Conservation (phyloP, 2,888 invertebrate genomes). For the Xylota segnis region DNA sequence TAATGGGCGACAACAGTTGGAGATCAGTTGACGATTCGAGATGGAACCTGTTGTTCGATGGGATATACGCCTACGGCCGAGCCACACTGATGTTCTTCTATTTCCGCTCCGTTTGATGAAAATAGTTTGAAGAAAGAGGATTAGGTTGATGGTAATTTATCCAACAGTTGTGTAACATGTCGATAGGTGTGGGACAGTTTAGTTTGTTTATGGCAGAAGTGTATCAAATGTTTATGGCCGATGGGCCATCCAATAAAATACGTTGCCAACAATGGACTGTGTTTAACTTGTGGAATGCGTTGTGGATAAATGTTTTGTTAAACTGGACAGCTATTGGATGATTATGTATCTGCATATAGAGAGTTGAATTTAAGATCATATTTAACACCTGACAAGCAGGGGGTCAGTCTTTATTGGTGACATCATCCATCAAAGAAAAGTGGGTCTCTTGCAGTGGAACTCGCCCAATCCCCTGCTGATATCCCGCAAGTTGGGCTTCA, state of each 20-base stretch:
- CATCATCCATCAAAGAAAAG: too few species aligned
- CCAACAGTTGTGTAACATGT: constrained; percentile 40
- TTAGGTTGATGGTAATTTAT: constrained; percentile 33
- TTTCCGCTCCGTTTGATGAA: constrained; percentile 53
- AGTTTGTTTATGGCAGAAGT: constrained; percentile 52
- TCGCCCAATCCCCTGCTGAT: background rate
- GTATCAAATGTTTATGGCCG: constrained; percentile 44
- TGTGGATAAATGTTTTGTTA: constrained; percentile 24
- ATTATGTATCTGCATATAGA: background rate
- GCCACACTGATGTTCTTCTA: constrained; percentile 29
- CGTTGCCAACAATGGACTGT: background rate
- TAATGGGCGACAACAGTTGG: constrained; percentile 73
- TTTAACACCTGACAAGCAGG: background rate
- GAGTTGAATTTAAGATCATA: too few species aligned
- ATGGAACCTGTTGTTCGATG: constrained; percentile 52
- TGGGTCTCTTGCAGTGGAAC: too few species aligned
- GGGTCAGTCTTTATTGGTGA: background rate
- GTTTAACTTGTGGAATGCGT: background rate
- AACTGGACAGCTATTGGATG: constrained; percentile 1
- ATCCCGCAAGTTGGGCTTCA: too few species aligned
- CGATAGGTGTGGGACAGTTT: constrained; percentile 37
- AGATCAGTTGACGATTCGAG: constrained; percentile 62
- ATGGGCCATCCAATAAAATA: constrained; percentile 53
- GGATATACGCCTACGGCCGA: constrained; percentile 61
- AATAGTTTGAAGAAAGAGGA: constrained; percentile 17